Conservation (phyloP, 2,113 vertebrate genomes). For the Thinocorus orbignyianus region DNA sequence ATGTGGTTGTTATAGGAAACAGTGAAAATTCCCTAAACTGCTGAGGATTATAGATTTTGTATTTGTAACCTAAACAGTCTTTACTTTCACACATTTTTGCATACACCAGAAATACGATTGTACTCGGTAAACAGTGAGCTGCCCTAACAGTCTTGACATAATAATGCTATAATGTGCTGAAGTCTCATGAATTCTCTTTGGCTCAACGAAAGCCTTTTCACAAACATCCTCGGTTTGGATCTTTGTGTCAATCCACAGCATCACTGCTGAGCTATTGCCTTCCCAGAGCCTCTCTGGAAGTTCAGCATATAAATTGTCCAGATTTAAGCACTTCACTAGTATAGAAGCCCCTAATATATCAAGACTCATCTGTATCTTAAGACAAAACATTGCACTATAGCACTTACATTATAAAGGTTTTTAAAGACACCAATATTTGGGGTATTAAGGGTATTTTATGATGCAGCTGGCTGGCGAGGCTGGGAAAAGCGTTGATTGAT, state of each 20-base stretch:
- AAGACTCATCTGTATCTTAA: neutral
- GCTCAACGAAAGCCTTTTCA: neutral
- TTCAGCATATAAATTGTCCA: neutral
- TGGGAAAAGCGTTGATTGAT: neutral
- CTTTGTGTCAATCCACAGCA: neutral
- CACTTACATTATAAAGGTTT: neutral
- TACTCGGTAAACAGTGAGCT: neutral
- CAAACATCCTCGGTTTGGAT: neutral
- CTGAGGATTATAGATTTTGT: conserved; percentile 7
- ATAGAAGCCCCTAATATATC: neutral
- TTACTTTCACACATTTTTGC: conserved; percentile 6
- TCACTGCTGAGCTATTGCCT: neutral
- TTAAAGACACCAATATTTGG: neutral
- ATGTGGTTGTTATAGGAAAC: conserved; percentile 45
- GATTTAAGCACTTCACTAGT: neutral
- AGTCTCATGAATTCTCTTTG: neutral
- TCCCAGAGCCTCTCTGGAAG: neutral
- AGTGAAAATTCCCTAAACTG: neutral
- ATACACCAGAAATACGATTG: neutral
- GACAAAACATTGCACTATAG: neutral
- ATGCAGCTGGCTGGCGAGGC: neutral
- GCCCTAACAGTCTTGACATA: neutral
- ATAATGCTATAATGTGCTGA: neutral
- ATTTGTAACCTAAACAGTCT: neutral
- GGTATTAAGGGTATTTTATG: neutral